Evolutionary conservation across 1,140 invertebrate species (phyloP), one percentile per base, ranked within the genome.

Genomic region (Cryptotermes secundus): DNA sequence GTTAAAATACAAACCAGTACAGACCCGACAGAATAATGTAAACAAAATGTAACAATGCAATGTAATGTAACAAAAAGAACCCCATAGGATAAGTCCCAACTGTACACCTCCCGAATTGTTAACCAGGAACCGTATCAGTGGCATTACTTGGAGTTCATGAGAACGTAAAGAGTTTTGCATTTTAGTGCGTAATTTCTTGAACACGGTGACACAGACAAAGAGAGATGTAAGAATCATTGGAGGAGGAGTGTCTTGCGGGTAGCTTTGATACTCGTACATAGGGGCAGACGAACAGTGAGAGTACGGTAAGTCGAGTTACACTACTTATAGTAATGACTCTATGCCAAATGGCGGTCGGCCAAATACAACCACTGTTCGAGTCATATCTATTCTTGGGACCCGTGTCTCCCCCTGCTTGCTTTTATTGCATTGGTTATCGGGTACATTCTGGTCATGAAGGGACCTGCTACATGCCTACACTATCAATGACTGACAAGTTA

Each of bases 301-400:
- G 14, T 49, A 19, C 19, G 45, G 45, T 49, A 49, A 49, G 45
- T 49, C 31, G 59, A 72, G 26, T 72, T 72, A 31, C 59, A 72
- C 59, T 72, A 72, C 59, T 72, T 72, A 72, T 72, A 72, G 59
- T 72, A 72, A 72, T 72, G 59, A 72, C 26, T 72, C 26, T 72
- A 31, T 72, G 59, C 59, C 59, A 72, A 72, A 31, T 72, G n/a
- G 59, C 59, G 9, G 26, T 9, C 59, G 26, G 26, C 59, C 59
- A 72, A 26, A 72, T 72, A 72, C n/a, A 31, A 72, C 59, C 9
- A 31, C 59, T 72, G 22, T n/a, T 31, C 26, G n/a, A 72, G 59
- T 72, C 59, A 72, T 72, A 72, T 72, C 59, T 72, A 72, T 72
- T 72, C 59, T 72, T n/a, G 59, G 59, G 59, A 31, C 26, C 31